Percentiles rank a stretch among this genome's conserved stretches.
These are phyloP conservation scores for Clunio marinus DNA, from an alignment of 2,888 invertebrate genomes.

Conservation along the genomic window DNA sequence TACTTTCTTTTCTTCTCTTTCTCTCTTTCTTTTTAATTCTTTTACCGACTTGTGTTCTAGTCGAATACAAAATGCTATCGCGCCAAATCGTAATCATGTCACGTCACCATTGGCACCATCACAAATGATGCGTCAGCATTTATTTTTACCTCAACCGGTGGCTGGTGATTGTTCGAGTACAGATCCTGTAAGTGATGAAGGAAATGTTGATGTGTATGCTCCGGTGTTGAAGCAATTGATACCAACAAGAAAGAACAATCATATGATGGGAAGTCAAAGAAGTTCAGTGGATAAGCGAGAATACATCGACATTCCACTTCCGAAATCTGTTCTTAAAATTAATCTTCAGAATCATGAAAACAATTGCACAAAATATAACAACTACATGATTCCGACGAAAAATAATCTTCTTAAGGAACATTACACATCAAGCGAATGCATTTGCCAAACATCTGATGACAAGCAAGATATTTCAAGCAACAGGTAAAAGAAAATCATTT, in stretches of 20 bases:
- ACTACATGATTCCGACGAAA: slow-evolving; percentile 52
- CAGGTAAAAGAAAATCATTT: slow-evolving; percentile 11
- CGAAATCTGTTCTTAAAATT: slow-evolving; percentile 49
- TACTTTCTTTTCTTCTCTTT: neutral
- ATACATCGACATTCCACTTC: slow-evolving; percentile 51
- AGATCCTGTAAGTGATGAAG: slow-evolving; percentile 33
- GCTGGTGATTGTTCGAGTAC: slow-evolving; percentile 21
- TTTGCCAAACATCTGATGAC: slow-evolving; percentile 23
- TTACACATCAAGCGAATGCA: slow-evolving; percentile 15
- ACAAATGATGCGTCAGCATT: slow-evolving; percentile 33
- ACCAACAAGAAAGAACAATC: slow-evolving; percentile 32
- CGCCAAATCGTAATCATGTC: neutral
- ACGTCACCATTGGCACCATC: neutral
- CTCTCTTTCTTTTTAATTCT: too few relatives aligned
- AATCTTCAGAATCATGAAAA: slow-evolving; percentile 52
- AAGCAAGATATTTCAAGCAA: slow-evolving; percentile 35
- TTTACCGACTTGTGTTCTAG: too few relatives aligned
- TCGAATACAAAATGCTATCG: slow-evolving; percentile 32
- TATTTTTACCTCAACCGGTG: slow-evolving; percentile 32
- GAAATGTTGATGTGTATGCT: slow-evolving; percentile 7
- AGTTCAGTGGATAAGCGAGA: slow-evolving; percentile 44
- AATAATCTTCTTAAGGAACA: slow-evolving; percentile 45
- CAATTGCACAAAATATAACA: slow-evolving; percentile 55
- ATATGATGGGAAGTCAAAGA: slow-evolving; percentile 16
- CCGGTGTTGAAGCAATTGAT: slow-evolving; percentile 33